Evolutionary conservation across 2,888 invertebrate genomes (phyloP).

Genomic region (Hirtodrosophila cameraria): DNA sequence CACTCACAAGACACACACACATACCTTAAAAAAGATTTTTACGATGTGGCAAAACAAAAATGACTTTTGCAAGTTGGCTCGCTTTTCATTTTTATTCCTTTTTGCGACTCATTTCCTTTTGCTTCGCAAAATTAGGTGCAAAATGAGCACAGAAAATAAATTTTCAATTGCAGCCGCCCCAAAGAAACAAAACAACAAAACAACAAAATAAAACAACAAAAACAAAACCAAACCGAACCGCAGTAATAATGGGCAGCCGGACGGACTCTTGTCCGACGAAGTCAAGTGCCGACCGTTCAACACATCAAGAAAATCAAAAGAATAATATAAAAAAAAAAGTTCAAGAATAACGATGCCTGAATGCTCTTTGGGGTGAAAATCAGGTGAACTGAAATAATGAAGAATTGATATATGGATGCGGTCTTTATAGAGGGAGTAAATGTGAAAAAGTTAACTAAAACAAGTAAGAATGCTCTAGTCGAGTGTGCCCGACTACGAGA

Average conservation of each 20-base stretch:
- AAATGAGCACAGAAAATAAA: conserved; percentile 82
- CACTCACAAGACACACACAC: conserved; percentile 5
- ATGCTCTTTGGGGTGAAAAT: conserved; percentile 25
- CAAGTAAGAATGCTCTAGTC: too few species aligned
- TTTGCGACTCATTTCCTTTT: conserved; percentile 74
- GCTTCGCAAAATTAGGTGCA: conserved; percentile 79
- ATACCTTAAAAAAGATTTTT: conserved; percentile 28
- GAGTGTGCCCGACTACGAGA: too few species aligned
- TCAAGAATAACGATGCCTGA: not conserved
- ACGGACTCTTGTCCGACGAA: conserved; percentile 4
- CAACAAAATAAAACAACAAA: conserved; percentile 16
- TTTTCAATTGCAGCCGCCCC: conserved; percentile 74
- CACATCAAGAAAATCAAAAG: conserved; percentile 34
- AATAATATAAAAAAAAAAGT: not conserved
- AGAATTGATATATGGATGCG: too few species aligned
- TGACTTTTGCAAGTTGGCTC: conserved; percentile 68
- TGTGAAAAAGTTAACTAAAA: too few species aligned
- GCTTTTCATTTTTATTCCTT: conserved; percentile 54
- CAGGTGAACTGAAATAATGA: too few species aligned
- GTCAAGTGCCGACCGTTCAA: conserved; percentile 41
- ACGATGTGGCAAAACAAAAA: conserved; percentile 66
- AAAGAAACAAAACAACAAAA: conserved; percentile 20
- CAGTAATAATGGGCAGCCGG: conserved; percentile 51
- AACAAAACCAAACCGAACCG: conserved; percentile 7
- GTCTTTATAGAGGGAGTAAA: too few species aligned